Percentiles rank a stretch among this genome's conserved stretches.
Evolutionary conservation across 2,888 invertebrate species (phyloP).

Genomic region (Hartigia nigra): DNA sequence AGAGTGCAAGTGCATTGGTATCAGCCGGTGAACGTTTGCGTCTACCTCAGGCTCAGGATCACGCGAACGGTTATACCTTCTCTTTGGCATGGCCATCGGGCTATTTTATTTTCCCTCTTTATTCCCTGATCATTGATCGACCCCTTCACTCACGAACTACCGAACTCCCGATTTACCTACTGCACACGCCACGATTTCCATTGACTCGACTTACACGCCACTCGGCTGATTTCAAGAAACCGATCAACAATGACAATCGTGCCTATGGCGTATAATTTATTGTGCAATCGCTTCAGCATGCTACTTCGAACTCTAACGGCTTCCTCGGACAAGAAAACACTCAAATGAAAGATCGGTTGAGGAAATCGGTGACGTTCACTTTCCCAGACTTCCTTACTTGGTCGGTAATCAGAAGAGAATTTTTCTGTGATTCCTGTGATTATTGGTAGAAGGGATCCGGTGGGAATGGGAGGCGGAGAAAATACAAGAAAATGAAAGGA

Average conservation of each 20-base stretch:
- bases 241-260: background rate
- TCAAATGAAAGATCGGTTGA: background rate
- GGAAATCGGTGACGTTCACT: background rate
- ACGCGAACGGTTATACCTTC: background rate
- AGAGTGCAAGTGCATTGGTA: slow-evolving; percentile 60
- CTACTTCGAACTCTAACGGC: background rate
- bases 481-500: background rate
- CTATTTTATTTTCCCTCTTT: background rate
- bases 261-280: background rate
- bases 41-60: background rate
- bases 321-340: background rate
- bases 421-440: background rate
- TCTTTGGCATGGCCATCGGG: background rate
- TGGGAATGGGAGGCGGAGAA: background rate
- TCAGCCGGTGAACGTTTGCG: slow-evolving; percentile 46
- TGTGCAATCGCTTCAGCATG: background rate
- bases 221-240: background rate
- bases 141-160: background rate
- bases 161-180: background rate
- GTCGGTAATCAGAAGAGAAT: background rate
- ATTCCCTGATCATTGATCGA: background rate
- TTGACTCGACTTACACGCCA: background rate
- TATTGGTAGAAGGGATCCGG: background rate
- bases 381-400: background rate
- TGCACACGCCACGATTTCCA: background rate